These are phyloP conservation scores for Alitta virens DNA, from an alignment of 2,888 invertebrate genomes.

Conservation along the genomic window DNA sequence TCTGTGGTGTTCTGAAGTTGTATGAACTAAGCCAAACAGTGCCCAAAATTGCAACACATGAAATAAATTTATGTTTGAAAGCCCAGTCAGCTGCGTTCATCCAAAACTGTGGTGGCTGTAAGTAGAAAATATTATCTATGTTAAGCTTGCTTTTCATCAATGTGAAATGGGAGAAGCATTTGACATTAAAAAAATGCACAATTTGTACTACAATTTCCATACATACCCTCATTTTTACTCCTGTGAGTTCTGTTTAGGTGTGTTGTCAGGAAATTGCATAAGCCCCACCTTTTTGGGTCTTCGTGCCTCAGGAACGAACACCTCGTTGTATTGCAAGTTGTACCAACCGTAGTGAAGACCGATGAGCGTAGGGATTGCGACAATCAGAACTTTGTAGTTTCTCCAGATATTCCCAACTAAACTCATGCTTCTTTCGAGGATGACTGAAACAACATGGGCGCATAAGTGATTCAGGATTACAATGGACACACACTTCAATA, in stretches of 20 bases:
- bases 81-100: conserved; percentile 1
- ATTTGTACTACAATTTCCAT: too few relatives aligned
- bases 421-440: too few relatives aligned
- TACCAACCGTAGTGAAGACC: conserved; percentile 28
- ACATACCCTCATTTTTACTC: not conserved
- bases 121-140: too few relatives aligned
- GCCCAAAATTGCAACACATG: conserved; percentile 1
- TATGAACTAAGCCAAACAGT: not conserved
- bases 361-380: conserved; percentile 23
- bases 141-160: too few relatives aligned
- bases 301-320: conserved; percentile 17
- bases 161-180: too few relatives aligned
- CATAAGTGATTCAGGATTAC: too few relatives aligned
- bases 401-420: conserved; percentile 8
- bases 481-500: too few relatives aligned
- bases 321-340: conserved; percentile 26
- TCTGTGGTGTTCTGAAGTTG: not conserved
- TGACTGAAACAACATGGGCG: too few relatives aligned
- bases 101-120: not conserved
- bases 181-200: too few relatives aligned
- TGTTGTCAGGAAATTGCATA: not conserved
- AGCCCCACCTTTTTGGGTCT: not conserved
- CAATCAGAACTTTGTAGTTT: conserved; percentile 17
- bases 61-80: not conserved
- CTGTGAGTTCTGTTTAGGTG: not conserved